These are phyloP conservation scores for Amorpha juglandis DNA, from an alignment of 2,888 invertebrate genomes.

Conservation along the genomic window DNA sequence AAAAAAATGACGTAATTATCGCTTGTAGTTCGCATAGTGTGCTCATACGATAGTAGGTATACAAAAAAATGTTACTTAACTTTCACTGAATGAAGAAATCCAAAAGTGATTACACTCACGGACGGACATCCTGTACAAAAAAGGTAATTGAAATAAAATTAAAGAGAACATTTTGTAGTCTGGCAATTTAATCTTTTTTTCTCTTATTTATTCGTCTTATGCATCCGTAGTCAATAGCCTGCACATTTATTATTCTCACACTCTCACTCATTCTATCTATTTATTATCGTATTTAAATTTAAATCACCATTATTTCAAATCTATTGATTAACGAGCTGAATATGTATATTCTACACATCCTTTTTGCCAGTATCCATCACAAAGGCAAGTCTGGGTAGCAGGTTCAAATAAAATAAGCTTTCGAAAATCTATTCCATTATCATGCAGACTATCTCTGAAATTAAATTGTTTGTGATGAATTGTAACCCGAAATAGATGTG, in stretches of 20 bases:
- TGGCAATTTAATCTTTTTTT: conserved; percentile 50
- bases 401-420: conserved; percentile 29
- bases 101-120: conserved; percentile 61
- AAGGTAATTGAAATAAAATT: conserved; percentile 67
- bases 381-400: conserved; percentile 24
- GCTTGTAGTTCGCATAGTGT: background rate
- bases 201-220: conserved; percentile 46
- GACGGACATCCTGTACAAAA: conserved; percentile 70
- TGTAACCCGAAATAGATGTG: conserved; percentile 20
- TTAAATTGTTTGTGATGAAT: conserved; percentile 18
- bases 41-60: conserved; percentile 2
- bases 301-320: conserved; percentile 27
- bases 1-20: background rate
- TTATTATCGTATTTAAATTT: conserved; percentile 34
- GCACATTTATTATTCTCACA: conserved; percentile 38
- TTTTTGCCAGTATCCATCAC: conserved; percentile 28
- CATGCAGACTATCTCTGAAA: conserved; percentile 24
- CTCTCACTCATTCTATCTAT: conserved; percentile 39
- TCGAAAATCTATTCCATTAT: conserved; percentile 25
- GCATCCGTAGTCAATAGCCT: conserved; percentile 40
- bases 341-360: conserved; percentile 26
- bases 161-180: conserved; percentile 51
- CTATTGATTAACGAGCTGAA: conserved; percentile 11
- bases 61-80: conserved; percentile 47
- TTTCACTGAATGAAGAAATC: conserved; percentile 65